phyloP scores from a whole-genome alignment of 2,113 vertebrate genomes.

The Microtus richardsoni region DNA sequence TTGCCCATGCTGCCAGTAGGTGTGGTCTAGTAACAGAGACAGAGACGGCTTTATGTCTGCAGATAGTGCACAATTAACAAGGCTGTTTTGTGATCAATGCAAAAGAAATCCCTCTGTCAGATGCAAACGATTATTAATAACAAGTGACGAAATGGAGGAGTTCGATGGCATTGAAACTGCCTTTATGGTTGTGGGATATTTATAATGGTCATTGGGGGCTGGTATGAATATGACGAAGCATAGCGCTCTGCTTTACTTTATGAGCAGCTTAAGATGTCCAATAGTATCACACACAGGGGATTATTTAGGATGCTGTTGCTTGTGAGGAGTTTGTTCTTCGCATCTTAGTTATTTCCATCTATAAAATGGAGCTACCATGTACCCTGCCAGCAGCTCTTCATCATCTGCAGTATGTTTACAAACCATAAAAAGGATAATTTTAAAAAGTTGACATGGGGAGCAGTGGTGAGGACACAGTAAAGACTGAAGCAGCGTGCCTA shows the following conservation, averaged over 20 bases:
- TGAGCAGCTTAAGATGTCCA: not conserved
- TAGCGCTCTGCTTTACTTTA: not conserved
- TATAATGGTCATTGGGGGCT: not conserved
- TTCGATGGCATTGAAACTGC: slow-evolving; percentile 12
- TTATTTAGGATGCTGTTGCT: not conserved
- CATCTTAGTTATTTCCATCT: not conserved
- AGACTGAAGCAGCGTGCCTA: not conserved
- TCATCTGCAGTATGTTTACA: not conserved
- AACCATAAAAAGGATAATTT: not conserved
- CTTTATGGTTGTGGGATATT: not conserved
- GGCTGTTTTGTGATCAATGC: slow-evolving; percentile 49
- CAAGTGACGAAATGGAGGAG: slow-evolving; percentile 56
- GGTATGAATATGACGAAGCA: not conserved
- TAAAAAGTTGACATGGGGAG: not conserved
- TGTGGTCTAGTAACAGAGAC: slow-evolving; percentile 65
- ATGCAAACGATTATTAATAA: slow-evolving; percentile 63
- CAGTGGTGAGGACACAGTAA: not conserved
- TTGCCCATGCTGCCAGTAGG: slow-evolving; percentile 79
- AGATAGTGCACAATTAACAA: slow-evolving; percentile 57
- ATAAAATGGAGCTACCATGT: not conserved
- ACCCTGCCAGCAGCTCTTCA: not conserved
- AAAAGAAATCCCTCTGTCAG: slow-evolving; percentile 65
- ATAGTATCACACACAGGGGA: not conserved
- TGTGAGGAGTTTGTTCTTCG: not conserved
- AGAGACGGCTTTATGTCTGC: slow-evolving; percentile 69